Base-by-base conservation (phyloP, 2,888 invertebrate genomes). In the Drosophila emarginata region DNA sequence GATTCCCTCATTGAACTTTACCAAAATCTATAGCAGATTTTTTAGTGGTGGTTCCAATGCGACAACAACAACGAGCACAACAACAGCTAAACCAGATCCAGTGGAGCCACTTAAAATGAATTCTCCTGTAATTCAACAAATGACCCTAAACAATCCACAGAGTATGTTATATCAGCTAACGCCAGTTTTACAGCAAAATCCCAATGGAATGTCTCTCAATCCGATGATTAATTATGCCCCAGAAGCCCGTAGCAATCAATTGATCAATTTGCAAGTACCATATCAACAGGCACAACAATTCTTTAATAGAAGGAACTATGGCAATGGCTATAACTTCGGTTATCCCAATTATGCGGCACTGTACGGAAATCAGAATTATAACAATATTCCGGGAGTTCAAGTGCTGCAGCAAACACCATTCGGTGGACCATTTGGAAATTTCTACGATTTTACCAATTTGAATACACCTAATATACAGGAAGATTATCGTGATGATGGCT, bases 21-120 rank as follows among this genome's bases (percentile, higher is more conserved):
- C 54, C 12, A 57, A 36, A 57, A 57, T 72, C 4, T 72, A 72
- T 4, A 54, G 58, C 3, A 26, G 65, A 6, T 21, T 71, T 0
- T 71, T 72, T 2, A 65, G 61, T 4, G 11, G 39, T 12, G 45
- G 45, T 21, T 18, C 45, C 18, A 45, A 45, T 21, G 4, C 45
- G 6, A 18, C 45, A 12, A 26, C 64, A 23, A 68, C 32, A 14
- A 45, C 15, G 4, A 60, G 40, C 5, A n/a, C 36, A 1, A 21
- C n/a, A 1, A 36, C 12, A 11, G 5, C 15, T n/a, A 57, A 57
- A 36, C 45, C 45, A 18, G 45, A 45, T 12, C 4, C 12, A 12
- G 18, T 21, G 12, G 45, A 45, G 21, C 45, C 18, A 45, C 11
- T 7, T 11, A 21, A 18, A 11, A 4, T 11, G 18, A 21, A 18